A percentile compares a stretch with the other conserved stretches of the same genome.
These are phyloP conservation scores for Dendronephthya gigantea DNA, from an alignment of 64 coral and sea anemone genomes.

Conservation along the genomic window DNA sequence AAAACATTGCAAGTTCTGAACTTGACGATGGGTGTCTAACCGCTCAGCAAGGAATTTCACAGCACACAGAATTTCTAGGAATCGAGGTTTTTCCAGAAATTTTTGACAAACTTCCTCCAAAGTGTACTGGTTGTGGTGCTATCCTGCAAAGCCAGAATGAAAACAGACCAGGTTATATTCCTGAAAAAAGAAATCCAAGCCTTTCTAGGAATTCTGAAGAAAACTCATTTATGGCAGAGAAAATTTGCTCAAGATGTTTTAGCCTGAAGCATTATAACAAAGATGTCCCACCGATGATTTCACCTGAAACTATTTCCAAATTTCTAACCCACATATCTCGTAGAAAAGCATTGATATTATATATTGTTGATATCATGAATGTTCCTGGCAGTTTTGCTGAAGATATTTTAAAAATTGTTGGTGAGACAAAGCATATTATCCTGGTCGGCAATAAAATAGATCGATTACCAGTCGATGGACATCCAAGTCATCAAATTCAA, in stretches of 20 bases:
- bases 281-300: neutral
- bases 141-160: neutral
- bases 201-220: neutral
- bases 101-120: conserved; percentile 11
- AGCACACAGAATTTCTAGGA: neutral
- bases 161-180: neutral
- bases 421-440: neutral
- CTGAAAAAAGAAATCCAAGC: neutral
- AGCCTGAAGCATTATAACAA: conserved; percentile 6
- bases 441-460: conserved; percentile 4
- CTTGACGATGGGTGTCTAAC: neutral
- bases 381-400: neutral
- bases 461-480: neutral
- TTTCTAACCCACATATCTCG: neutral
- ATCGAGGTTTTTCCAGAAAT: conserved; percentile 11
- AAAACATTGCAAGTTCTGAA: neutral
- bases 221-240: neutral
- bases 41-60: neutral
- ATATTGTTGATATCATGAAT: conserved; percentile 1
- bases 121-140: conserved; percentile 14
- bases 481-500: neutral
- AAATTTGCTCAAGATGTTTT: neutral
- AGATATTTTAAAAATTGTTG: conserved; percentile 16
- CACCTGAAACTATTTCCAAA: neutral
- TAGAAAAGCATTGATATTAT: conserved; percentile 2